These are phyloP conservation scores for Isoperla grammatica DNA, from an alignment of 2,888 invertebrate species.

Conservation along the genomic window DNA sequence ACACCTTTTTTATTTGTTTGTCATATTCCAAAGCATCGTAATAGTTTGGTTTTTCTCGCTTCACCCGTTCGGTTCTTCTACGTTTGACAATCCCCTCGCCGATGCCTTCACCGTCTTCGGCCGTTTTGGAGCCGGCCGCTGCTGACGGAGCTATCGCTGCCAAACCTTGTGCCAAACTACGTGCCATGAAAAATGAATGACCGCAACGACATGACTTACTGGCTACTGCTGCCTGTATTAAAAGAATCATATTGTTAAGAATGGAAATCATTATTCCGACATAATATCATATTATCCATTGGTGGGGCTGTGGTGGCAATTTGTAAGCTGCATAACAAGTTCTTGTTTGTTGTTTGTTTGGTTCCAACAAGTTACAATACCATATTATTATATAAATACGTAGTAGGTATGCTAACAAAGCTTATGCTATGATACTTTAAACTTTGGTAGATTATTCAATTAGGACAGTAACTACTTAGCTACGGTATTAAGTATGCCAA, in stretches of 20 bases:
- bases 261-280: no score
- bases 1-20: slow-evolving; percentile 62
- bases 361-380: no score
- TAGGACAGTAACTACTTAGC: no score
- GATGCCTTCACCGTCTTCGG: slow-evolving; percentile 9
- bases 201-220: slow-evolving; percentile 81
- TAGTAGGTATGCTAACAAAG: no score
- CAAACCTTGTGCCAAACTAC: slow-evolving; percentile 44
- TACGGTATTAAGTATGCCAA: no score
- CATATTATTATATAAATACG: no score
- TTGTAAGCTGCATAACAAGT: no score
- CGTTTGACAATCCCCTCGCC: slow-evolving; percentile 48
- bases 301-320: no score
- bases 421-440: no score
- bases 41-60: slow-evolving; percentile 73
- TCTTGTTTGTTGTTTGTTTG: no score
- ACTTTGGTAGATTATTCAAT: no score
- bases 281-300: no score
- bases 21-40: slow-evolving; percentile 78
- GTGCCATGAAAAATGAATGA: slow-evolving; percentile 68
- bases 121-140: background rate
- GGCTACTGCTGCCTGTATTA: slow-evolving; percentile 69
- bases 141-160: slow-evolving; percentile 22
- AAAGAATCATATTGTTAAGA: slow-evolving; percentile 16
- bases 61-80: slow-evolving; percentile 64